Conservation (phyloP, 2,797 vertebrate genomes). For the Podarcis siculus region DNA sequence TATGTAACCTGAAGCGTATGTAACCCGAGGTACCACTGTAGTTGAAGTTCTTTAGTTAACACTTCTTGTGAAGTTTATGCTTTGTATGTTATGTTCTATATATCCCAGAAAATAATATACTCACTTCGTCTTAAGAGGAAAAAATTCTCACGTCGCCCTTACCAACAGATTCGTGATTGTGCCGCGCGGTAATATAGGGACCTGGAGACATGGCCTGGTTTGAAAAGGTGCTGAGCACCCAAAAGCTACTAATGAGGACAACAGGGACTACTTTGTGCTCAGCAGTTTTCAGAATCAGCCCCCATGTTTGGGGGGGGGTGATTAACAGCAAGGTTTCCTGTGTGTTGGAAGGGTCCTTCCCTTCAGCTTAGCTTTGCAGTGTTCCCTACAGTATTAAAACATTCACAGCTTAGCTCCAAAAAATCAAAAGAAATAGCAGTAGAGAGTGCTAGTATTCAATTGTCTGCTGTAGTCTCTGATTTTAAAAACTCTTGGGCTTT, state of each 20-base stretch:
- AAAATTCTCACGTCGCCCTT: slow-evolving; percentile 1
- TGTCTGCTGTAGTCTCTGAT: neutral
- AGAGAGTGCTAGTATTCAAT: neutral
- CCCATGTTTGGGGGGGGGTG: slow-evolving; percentile 36
- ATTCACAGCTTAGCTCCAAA: neutral
- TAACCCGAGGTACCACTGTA: too few species aligned
- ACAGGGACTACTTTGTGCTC: slow-evolving; percentile 59
- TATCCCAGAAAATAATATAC: neutral
- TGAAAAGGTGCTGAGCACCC: slow-evolving; percentile 30
- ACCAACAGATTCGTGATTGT: neutral
- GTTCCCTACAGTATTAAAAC: neutral
- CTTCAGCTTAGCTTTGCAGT: neutral
- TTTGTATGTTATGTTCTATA: neutral
- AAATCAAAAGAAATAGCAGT: neutral
- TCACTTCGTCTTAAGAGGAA: neutral
- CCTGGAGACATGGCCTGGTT: slow-evolving; percentile 15
- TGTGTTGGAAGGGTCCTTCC: slow-evolving; percentile 21
- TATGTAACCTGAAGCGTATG: too few species aligned
- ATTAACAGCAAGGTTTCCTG: slow-evolving; percentile 50
- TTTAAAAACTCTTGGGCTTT: neutral
- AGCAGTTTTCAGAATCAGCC: slow-evolving; percentile 59
- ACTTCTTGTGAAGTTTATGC: neutral
- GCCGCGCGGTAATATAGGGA: neutral
- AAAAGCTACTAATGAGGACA: slow-evolving; percentile 41
- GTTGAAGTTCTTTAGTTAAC: neutral